Percentiles rank a stretch among this genome's conserved stretches.
These are phyloP conservation scores for Lucifuga dentata DNA, from an alignment of 2,113 vertebrate genomes.

Conservation along the genomic window DNA sequence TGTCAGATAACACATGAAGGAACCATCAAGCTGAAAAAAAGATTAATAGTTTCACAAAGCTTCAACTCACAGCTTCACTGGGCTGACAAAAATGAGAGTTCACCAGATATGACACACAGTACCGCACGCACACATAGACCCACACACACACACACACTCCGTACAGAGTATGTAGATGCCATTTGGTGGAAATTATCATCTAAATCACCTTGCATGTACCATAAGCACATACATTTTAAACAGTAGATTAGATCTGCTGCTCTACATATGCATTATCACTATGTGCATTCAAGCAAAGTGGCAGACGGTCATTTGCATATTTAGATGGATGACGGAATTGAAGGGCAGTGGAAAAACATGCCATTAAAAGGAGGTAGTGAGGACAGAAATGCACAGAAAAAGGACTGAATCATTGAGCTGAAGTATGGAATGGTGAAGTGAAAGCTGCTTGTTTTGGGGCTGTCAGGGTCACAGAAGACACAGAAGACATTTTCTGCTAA, in stretches of 20 bases:
- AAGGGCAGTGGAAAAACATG: too few species aligned
- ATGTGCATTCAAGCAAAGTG: neutral
- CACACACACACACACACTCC: neutral
- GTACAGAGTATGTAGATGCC: neutral
- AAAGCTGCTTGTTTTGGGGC: too few species aligned
- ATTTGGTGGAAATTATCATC: conserved; percentile 18
- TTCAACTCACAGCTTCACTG: conserved; percentile 36
- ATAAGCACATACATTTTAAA: conserved; percentile 35
- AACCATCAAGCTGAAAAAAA: conserved; percentile 27
- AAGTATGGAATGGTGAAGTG: too few species aligned
- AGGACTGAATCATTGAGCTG: neutral
- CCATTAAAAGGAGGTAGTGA: neutral
- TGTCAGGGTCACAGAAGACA: too few species aligned
- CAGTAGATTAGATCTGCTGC: conserved; percentile 10
- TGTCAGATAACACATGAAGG: conserved; percentile 6
- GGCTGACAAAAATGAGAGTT: conserved; percentile 20
- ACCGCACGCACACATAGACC: too few species aligned
- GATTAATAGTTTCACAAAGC: conserved; percentile 36
- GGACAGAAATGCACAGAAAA: neutral
- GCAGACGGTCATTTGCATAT: neutral
- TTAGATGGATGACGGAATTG: too few species aligned
- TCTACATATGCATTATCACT: neutral
- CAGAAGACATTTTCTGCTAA: too few species aligned
- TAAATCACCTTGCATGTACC: neutral
- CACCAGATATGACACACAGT: conserved; percentile 6